Evolutionary conservation across 2,888 invertebrate species (phyloP), one percentile per base, ranked within the genome.

Genomic region (Tetheella fluctuosa): DNA sequence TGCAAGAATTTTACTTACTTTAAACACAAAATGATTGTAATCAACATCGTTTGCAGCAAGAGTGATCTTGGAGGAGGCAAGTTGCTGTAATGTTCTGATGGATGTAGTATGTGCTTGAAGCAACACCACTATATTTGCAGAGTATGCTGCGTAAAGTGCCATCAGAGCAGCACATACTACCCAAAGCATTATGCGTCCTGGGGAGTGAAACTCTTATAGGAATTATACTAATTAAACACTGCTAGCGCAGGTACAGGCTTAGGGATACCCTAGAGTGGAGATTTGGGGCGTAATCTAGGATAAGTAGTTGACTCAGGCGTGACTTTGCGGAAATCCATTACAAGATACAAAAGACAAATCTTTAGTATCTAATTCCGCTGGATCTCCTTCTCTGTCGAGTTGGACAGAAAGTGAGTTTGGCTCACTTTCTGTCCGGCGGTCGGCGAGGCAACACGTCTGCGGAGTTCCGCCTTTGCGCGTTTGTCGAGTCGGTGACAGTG

Each of bases 121-220:
- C 12, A 96, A 83, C 7, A 95, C 95, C 1, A 96, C 95, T 54
- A 96, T 95, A 77, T 95, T 95, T 0, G 95, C 96, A 0, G 95
- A 94, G 75, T 95, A 96, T 0, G 95, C 94, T 0, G 95, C 94
- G 79, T 95, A 95, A 17, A 96, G 79, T 58, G 94, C 94, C 93
- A 94, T 94, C 17, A 94, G 79, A 0, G 90, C 83, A 1, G 79
- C 73, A 64, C 89, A 90, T 20, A 88, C 61, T 2, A 88, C 79
- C 62, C 81, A 78, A 1, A 85, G 70, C 69, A 86, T 81, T 62
- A 90, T 82, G 8, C 91, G 88, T 62, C 90, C 91, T 91, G 20
- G 70, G 2, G 61, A 52, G 59, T 10, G 10, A 52, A n/a, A n/a
- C n/a, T n/a, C n/a, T n/a, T 30, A 30, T 10, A 10, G 30, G 10